Base-by-base conservation (phyloP, 2,888 invertebrate species). In the Cabera pusaria region DNA sequence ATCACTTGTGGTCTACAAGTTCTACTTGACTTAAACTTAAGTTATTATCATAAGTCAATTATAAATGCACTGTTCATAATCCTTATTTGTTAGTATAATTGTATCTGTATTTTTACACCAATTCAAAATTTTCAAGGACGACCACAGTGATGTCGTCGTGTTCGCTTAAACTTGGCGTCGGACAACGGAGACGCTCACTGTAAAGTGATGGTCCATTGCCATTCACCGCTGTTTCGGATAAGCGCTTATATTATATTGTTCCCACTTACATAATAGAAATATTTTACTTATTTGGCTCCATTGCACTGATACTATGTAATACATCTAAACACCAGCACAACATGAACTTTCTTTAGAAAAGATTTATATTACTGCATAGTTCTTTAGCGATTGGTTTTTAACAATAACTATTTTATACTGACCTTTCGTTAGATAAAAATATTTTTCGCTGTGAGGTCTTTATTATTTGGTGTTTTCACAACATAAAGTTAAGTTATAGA, bases 211-310 rank as follows among this genome's bases (percentile, higher is more conserved):
- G 66, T 67, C 58, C 60, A 64, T 60, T 61, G 63, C 78, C 79
- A 72, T 73, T 83, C 82, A 79, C 82, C 66, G 59, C 59, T 49
- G 49, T 56, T 59, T 61, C 64, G 53, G 54, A 57, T 62, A 63
- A 69, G 60, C 63, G 49, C 14, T 14, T 14, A n/a, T n/a, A 63
- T 59, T 59, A 55, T 63, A 59, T 59, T 60, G 35, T 47, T 52
- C 47, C 53, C 35, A 46, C 54, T 84, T 85, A 77, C 70, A 68
- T 80, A 82, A 84, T 59, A 56, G 33, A 70, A 74, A 73, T 65
- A 73, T 69, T 74, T 64, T 23, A 63, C 64, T 72, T 55, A 55
- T 64, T 71, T 73, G 65, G 54, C 60, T 67, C 17, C 8, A 27
- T 18, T 26, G 23, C 25, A 26, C 28, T 26, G 23, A 28, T 43